Evolutionary conservation across 2,113 vertebrate genomes (phyloP), one percentile per base, ranked within the genome.

Genomic region (Thalassarche chlororhynchos): DNA sequence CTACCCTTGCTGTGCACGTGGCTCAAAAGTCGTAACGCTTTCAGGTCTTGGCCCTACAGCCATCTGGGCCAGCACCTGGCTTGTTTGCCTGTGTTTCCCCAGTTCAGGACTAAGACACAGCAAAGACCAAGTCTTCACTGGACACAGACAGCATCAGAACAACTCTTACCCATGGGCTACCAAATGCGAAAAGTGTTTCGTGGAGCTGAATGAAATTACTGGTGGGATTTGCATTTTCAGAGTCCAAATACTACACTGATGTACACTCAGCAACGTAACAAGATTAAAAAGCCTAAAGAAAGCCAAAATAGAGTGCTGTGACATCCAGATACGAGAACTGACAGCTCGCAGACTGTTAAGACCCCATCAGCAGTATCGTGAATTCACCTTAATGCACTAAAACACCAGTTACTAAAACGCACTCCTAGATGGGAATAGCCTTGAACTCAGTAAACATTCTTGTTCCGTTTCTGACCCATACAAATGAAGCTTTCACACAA

Each of bases 401-500:
- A 89, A 24, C 66, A 87, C 26, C 54, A 49, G 46, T 38, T 62
- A 86, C n/a, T 60, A 49, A 89, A 92, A 40, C 49, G 18, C 71
- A 82, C 42, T 38, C 54, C 81, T 76, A 23, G 17, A 17, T 4
- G 18, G 32, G 74, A 84, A 70, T 54, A 77, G 58, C 24, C 38
- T 46, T 86, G 81, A 94, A 84, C 69, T 87, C 51, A 54, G 61
- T 87, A 83, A 90, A 71, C 86, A 86, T 40, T 58, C 75, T 58
- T 87, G 18, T 46, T 89, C 72, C 31, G 8, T 66, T 91, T 83
- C 82, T 91, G 89, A 89, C 78, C 64, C 58, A 60, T 42, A 89
- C 66, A 79, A 93, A 95, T 91, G 51, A 95, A 88, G 55, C 62
- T 90, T 90, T 93, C 81, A 55, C 57, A 84, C 54, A 44, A 55